Base-by-base conservation (phyloP, 2,113 vertebrate species). In the Paratilapia polleni region DNA sequence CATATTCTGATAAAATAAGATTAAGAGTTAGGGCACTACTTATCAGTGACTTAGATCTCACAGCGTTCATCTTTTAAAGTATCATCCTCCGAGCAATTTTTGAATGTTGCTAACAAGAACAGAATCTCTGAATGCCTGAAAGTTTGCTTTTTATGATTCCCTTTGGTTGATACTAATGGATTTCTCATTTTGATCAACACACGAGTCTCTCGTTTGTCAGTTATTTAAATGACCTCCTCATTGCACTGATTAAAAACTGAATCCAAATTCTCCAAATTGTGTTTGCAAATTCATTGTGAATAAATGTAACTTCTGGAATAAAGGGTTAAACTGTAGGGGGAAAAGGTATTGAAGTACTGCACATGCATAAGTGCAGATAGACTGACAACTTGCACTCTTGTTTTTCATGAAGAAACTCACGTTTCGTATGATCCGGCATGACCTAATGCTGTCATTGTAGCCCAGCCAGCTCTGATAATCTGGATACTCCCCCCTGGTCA, bases 391-490 rank as follows among this genome's bases (percentile, higher is more conserved):
- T 73, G 22, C 41, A 70, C 66, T 43, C 41, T 17, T 6, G 7
- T 49, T 6, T 17, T 49, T 49, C 47, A 49, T 17, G 4, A 52
- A 19, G 7, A 20, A 54, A 9, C 49, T 73, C 47, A 73, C 47
- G 2, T 73, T 73, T 24, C 4, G 26, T 54, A 73, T 54, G 47
- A 73, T 14, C 26, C 89, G 93, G 68, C 95, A 96, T 75, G 94
- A 96, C 79, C 59, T 87, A 84, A 96, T 88, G 85, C 84, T 92
- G 60, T 95, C 91, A 15, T 68, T 95, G 85, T 93, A 93, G 56
- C 94, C 93, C 90, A 93, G 91, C 93, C 93, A 95, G 75, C 91
- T 86, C 31, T 91, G 92, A 70, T 83, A 81, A 24, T 95, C 93
- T 31, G 90, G 78, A 77, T 95, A 95, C 15, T 96, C 91, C 41